phyloP scores from a whole-genome alignment of 2,888 invertebrate species.

The Cartodere bifasciata region DNA sequence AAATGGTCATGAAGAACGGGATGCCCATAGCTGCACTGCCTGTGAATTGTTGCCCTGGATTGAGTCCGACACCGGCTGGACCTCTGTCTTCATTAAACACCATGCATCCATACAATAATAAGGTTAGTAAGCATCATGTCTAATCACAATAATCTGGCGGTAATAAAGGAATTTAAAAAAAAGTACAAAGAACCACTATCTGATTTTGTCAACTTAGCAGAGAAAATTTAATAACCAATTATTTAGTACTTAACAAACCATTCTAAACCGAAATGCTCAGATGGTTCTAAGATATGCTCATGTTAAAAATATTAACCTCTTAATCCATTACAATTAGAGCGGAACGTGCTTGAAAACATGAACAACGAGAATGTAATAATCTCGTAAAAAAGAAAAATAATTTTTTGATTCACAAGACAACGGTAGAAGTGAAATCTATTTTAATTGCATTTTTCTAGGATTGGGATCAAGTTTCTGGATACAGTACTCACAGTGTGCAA shows the following conservation, averaged over 20 bases:
- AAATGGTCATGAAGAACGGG: slow-evolving; percentile 43
- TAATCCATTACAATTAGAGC: background rate
- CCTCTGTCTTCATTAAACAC: slow-evolving; percentile 74
- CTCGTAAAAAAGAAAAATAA: too few relatives aligned
- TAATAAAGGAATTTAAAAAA: too few relatives aligned
- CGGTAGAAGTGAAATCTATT: too few relatives aligned
- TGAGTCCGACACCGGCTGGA: slow-evolving; percentile 60
- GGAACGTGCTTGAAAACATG: background rate
- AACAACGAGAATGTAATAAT: slow-evolving; percentile 1
- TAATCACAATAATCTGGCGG: too few relatives aligned
- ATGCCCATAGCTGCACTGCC: slow-evolving; percentile 61
- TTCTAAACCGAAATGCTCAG: too few relatives aligned
- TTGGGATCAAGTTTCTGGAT: slow-evolving; percentile 82
- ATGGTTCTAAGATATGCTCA: too few relatives aligned
- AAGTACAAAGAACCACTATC: too few relatives aligned
- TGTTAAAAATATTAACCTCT: slow-evolving; percentile 3
- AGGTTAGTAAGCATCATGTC: too few relatives aligned
- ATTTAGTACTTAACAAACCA: too few relatives aligned
- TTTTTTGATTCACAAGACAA: too few relatives aligned
- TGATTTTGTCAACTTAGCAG: too few relatives aligned
- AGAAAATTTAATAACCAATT: too few relatives aligned
- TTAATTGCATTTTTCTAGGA: slow-evolving; percentile 35
- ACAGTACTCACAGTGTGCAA: slow-evolving; percentile 82
- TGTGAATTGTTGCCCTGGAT: slow-evolving; percentile 64
- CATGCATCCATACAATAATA: slow-evolving; percentile 72